Evolutionary conservation across 23 tunicate genomes (phyloP).

Genomic region (Aplidium turbinatum): DNA sequence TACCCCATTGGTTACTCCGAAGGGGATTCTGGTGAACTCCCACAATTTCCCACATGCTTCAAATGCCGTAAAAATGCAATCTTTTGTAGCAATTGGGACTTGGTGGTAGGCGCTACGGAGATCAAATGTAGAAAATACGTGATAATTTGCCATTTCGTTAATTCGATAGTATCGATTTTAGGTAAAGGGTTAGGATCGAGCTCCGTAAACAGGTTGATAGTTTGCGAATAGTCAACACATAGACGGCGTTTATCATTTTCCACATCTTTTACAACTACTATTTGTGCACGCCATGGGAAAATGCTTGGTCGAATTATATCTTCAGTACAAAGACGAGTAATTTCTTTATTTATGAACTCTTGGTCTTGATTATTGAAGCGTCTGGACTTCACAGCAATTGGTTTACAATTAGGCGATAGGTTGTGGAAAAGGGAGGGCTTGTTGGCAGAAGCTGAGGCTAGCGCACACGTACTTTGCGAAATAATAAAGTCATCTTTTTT

Average conservation of each 20-base stretch:
- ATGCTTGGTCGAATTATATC: too few species aligned
- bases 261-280: background rate
- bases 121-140: conserved; percentile 12
- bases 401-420: background rate
- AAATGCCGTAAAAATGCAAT: conserved; percentile 25
- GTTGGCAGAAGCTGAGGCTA: too few species aligned
- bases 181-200: conserved; percentile 28
- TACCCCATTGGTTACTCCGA: conserved; percentile 35
- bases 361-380: too few species aligned
- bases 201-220: conserved; percentile 18
- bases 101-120: conserved; percentile 28
- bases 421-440: too few species aligned
- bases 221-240: conserved; percentile 29
- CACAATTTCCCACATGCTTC: conserved; percentile 18
- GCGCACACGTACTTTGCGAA: too few species aligned
- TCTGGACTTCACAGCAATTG: background rate
- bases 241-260: background rate
- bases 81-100: conserved; percentile 4
- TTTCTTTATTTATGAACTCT: too few species aligned
- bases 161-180: conserved; percentile 5
- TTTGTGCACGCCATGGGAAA: conserved; percentile 13
- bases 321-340: too few species aligned
- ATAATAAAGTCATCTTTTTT: too few species aligned
- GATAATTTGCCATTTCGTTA: conserved; percentile 5
- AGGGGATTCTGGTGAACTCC: conserved; percentile 19